A percentile compares a stretch with the other conserved stretches of the same genome.
These are phyloP conservation scores for Tautogolabrus adspersus DNA, from an alignment of 2,113 vertebrate genomes.

Conservation along the genomic window DNA sequence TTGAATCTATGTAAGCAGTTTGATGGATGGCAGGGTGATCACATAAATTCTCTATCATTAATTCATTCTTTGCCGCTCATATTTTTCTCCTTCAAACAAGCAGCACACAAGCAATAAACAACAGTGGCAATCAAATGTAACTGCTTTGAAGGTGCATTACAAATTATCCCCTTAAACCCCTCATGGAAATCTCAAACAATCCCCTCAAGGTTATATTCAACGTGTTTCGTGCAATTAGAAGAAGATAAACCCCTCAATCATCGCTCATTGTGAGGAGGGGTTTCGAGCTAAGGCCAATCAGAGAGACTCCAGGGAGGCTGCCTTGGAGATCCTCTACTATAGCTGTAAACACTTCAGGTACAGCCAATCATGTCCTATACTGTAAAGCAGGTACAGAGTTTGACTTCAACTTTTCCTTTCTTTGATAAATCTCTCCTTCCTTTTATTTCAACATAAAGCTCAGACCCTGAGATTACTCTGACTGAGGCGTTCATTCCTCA, in stretches of 20 bases:
- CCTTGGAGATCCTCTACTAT: slow-evolving; percentile 1
- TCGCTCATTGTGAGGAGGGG: slow-evolving; percentile 9
- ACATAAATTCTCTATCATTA: slow-evolving; percentile 17
- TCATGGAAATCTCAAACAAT: slow-evolving; percentile 20
- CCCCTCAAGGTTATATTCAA: not conserved
- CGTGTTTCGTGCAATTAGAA: not conserved
- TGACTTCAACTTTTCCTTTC: not conserved
- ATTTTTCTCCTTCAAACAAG: slow-evolving; percentile 12
- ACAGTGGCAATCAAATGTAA: slow-evolving; percentile 35
- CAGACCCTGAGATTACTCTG: slow-evolving; percentile 4
- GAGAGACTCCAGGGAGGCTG: not conserved
- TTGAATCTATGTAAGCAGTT: not conserved
- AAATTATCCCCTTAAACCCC: slow-evolving; percentile 14
- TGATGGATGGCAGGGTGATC: not conserved
- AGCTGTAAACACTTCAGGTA: slow-evolving; percentile 19
- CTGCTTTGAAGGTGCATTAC: slow-evolving; percentile 8
- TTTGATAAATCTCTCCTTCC: not conserved
- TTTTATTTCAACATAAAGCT: not conserved
- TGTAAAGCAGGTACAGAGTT: too few relatives aligned
- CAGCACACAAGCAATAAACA: not conserved
- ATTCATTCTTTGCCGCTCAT: not conserved
- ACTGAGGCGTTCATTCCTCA: slow-evolving; percentile 16
- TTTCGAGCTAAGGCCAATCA: slow-evolving; percentile 13
- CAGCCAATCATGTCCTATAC: not conserved
- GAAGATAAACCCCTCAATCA: slow-evolving; percentile 34